phyloP scores from a whole-genome alignment of 2,113 vertebrate genomes.

The Genyomyrus donnyi region DNA sequence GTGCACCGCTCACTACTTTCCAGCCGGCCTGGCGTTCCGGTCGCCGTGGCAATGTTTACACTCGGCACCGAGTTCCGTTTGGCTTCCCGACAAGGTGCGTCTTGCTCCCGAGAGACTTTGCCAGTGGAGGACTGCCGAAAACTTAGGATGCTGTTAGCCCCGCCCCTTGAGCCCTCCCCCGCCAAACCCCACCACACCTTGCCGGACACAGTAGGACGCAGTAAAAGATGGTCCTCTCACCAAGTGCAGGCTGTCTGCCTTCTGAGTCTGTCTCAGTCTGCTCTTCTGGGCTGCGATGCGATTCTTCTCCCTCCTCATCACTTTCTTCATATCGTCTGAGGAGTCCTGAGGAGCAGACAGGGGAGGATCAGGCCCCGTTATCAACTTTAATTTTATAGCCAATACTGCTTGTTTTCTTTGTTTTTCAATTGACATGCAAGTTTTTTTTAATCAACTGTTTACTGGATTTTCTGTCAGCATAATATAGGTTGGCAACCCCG shows the following conservation, averaged over 20 bases:
- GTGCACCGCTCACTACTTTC: not conserved
- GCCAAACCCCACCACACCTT: not conserved
- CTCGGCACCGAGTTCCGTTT: not conserved
- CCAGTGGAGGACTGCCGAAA: not conserved
- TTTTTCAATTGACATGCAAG: not conserved
- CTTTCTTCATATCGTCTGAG: conserved; percentile 84
- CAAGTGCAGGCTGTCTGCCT: conserved; percentile 91
- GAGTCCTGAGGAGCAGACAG: conserved; percentile 67
- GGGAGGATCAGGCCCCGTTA: not conserved
- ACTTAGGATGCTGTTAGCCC: not conserved
- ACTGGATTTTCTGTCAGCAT: not conserved
- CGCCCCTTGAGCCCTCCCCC: not conserved
- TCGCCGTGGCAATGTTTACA: not conserved
- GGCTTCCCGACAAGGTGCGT: not conserved
- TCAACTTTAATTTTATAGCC: not conserved
- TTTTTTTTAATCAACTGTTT: not conserved
- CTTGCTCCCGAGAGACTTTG: not conserved
- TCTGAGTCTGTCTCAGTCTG: conserved; percentile 89
- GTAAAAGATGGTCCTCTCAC: conserved; percentile 57
- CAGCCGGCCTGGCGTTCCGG: not conserved
- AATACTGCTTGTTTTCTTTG: not conserved
- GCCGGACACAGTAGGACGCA: not conserved
- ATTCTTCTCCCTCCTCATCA: conserved; percentile 92
- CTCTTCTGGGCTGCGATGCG: conserved; percentile 96
- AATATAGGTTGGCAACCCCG: not conserved